phyloP scores from a whole-genome alignment of 2,113 vertebrate species.

The Isurus oxyrinchus region DNA sequence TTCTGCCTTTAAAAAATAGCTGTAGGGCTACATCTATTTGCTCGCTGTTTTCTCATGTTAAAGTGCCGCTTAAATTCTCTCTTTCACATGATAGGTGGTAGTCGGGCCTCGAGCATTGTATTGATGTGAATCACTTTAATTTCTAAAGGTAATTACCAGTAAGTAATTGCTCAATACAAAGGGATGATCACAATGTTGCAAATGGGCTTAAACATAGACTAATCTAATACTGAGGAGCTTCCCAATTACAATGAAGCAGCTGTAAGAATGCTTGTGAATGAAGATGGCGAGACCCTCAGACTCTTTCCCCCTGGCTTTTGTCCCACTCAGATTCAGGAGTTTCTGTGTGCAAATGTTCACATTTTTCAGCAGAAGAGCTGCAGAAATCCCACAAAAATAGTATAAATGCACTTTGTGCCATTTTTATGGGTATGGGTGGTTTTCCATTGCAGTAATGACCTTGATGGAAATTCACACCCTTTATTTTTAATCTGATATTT shows the following conservation, averaged over 20 bases:
- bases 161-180: background rate
- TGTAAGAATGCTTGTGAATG: background rate
- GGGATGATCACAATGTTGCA: background rate
- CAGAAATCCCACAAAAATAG: background rate
- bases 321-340: background rate
- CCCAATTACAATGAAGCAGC: background rate
- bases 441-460: background rate
- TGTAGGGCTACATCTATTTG: background rate
- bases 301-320: background rate
- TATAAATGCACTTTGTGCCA: no score
- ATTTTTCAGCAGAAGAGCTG: background rate
- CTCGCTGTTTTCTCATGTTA: background rate
- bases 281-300: background rate
- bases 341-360: background rate
- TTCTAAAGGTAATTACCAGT: background rate
- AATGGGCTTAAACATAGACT: background rate
- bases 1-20: background rate
- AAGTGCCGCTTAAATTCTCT: background rate
- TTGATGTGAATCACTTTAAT: background rate
- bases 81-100: background rate
- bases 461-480: background rate
- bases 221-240: background rate
- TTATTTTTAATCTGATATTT: background rate
- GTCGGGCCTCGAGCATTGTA: background rate
- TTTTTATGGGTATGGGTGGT: background rate